Base-by-base conservation (phyloP, 2,113 vertebrate species). In the Lucifuga dentata region DNA sequence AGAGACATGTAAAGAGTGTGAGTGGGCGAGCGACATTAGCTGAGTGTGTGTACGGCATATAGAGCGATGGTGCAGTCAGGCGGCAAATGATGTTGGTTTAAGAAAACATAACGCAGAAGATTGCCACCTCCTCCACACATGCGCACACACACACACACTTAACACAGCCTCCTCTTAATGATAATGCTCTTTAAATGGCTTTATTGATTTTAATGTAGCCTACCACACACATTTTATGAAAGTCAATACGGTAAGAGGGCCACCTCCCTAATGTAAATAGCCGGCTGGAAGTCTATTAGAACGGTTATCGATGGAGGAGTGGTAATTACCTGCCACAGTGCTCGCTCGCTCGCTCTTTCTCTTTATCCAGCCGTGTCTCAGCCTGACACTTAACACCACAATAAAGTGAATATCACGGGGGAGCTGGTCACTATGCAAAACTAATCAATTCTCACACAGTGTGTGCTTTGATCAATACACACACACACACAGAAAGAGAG, bases 121-220 rank as follows among this genome's bases (percentile, higher is more conserved):
- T 78, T 78, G 64, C 73, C 64, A 65, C 73, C 76, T 70, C 62
- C 68, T 72, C 40, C n/a, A n/a, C n/a, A n/a, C n/a, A n/a, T n/a
- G n/a, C n/a, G n/a, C n/a, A n/a, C n/a, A n/a, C n/a, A n/a, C n/a
- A n/a, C n/a, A n/a, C n/a, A n/a, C n/a, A n/a, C n/a, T n/a, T n/a
- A n/a, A 87, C 78, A 78, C 78, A 86, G 68, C 68, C 50, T 17
- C 63, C 53, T 67, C 76, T 84, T 90, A 90, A 91, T 91, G 86
- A 84, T 91, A 90, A 91, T 90, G 85, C 84, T 76, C 66, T 76
- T 90, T 90, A 88, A 91, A 88, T 87, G 85, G 68, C 86, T 81
- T 61, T 87, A 90, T 92, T 89, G 91, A 92, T 92, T 90, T 87
- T 83, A 89, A 90, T 89, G 85, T 83, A 84, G 81, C 78, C 52